Conservation (phyloP, 2,888 invertebrate genomes). For the Pyralis farinalis region DNA sequence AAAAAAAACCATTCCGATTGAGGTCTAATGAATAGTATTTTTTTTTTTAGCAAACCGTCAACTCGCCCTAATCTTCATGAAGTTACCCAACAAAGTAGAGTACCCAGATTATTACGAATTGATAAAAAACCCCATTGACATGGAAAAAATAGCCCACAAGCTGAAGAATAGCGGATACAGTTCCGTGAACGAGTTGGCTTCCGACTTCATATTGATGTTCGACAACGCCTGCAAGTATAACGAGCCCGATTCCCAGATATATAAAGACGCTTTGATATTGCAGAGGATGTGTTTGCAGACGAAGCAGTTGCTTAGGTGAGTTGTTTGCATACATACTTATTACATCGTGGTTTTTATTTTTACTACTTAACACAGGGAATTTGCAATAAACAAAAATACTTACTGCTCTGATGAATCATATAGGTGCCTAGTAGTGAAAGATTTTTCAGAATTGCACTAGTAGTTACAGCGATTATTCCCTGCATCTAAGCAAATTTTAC, state of each 20-base stretch:
- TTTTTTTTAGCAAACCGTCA: slow-evolving; percentile 87
- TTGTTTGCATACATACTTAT: too few species aligned
- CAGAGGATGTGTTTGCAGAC: slow-evolving; percentile 96
- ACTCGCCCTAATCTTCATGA: slow-evolving; percentile 96
- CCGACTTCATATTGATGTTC: slow-evolving; percentile 95
- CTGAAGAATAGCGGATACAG: slow-evolving; percentile 89
- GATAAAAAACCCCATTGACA: slow-evolving; percentile 97
- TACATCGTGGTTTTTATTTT: too few species aligned
- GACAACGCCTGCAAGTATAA: slow-evolving; percentile 99
- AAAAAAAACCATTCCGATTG: too few species aligned
- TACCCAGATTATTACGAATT: slow-evolving; percentile 99
- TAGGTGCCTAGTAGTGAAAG: too few species aligned
- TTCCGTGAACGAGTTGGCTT: slow-evolving; percentile 91
- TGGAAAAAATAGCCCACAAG: slow-evolving; percentile 95
- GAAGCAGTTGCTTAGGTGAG: slow-evolving; percentile 89
- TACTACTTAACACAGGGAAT: too few species aligned
- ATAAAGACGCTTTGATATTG: slow-evolving; percentile 96
- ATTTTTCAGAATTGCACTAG: too few species aligned
- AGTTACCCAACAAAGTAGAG: slow-evolving; percentile 95
- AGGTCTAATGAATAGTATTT: too few species aligned
- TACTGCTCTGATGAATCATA: too few species aligned
- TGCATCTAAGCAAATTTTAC: too few species aligned
- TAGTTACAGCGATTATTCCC: too few species aligned
- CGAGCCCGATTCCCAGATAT: slow-evolving; percentile 98
- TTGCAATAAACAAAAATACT: too few species aligned